A percentile compares a stretch with the other conserved stretches of the same genome.
Evolutionary conservation across 2,888 invertebrate genomes (phyloP).

Genomic region (Noctua janthe): DNA sequence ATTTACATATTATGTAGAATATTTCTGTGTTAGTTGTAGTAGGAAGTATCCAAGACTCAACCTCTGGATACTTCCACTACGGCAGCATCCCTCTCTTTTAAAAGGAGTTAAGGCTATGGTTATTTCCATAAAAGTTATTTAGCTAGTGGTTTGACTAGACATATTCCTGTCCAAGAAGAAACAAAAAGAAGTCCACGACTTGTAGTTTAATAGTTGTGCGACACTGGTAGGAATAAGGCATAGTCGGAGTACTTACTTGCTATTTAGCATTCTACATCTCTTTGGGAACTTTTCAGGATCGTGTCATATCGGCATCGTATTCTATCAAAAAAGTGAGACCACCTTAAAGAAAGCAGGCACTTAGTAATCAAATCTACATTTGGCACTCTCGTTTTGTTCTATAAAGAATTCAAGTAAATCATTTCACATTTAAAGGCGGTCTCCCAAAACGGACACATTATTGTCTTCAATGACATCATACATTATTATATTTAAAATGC

Average conservation of each 20-base stretch:
- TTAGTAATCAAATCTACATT: neutral
- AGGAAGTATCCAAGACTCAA: no score
- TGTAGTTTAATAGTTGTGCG: neutral
- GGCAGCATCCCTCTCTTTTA: no score
- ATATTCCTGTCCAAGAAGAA: neutral
- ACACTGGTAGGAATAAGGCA: neutral
- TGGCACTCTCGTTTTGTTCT: neutral
- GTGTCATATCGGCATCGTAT: neutral
- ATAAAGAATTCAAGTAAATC: constrained; percentile 23
- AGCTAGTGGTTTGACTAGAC: neutral
- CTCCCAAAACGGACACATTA: constrained; percentile 34
- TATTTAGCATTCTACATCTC: neutral
- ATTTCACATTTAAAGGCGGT: constrained; percentile 33
- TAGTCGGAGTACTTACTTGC: neutral
- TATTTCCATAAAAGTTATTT: neutral
- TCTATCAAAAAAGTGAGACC: neutral
- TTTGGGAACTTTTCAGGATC: neutral
- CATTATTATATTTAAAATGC: constrained; percentile 45
- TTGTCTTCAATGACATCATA: constrained; percentile 59
- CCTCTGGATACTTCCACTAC: neutral
- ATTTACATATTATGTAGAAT: no score
- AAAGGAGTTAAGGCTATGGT: no score
- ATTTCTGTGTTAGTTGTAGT: no score
- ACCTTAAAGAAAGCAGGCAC: no score
- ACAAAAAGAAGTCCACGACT: no score